Evolutionary conservation across 2,888 invertebrate species (phyloP).

Genomic region (Acleris sparsana): DNA sequence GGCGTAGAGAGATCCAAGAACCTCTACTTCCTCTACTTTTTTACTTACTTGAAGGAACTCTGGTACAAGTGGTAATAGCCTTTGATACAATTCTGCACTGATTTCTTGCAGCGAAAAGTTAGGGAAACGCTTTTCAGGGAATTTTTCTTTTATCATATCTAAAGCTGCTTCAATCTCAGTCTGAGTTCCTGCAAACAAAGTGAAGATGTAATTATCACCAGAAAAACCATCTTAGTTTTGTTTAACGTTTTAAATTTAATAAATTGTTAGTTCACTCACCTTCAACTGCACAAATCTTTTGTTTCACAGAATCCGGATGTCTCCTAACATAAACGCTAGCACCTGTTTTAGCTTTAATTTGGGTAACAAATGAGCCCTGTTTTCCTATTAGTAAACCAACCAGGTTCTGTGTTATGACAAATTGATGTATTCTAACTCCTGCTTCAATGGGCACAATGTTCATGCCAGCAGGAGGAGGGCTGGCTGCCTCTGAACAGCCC

Average conservation of each 20-base stretch:
- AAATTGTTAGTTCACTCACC: constrained; percentile 71
- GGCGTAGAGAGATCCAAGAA: too few species aligned
- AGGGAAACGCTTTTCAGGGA: constrained; percentile 92
- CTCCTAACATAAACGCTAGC: constrained; percentile 91
- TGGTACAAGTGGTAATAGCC: constrained; percentile 77
- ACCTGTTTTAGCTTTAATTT: constrained; percentile 90
- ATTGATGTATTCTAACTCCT: constrained; percentile 86
- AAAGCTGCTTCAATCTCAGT: constrained; percentile 92
- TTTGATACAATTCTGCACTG: constrained; percentile 79
- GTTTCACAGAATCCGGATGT: constrained; percentile 88
- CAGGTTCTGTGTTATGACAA: constrained; percentile 88
- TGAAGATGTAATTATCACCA: too few species aligned
- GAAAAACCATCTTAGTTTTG: too few species aligned
- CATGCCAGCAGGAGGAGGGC: constrained; percentile 86
- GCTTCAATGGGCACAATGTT: constrained; percentile 76
- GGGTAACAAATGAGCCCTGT: constrained; percentile 91
- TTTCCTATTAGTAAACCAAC: constrained; percentile 95
- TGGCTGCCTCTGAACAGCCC: constrained; percentile 89
- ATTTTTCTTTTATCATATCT: constrained; percentile 92
- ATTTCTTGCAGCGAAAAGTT: constrained; percentile 88
- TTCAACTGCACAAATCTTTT: constrained; percentile 93
- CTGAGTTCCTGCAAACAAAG: constrained; percentile 84
- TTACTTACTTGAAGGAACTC: constrained; percentile 83
- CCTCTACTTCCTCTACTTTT: neutral
- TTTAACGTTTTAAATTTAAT: too few species aligned